Evolutionary conservation across 2,113 vertebrate genomes (phyloP), one percentile per base, ranked within the genome.

Genomic region (Todiramphus chloris): DNA sequence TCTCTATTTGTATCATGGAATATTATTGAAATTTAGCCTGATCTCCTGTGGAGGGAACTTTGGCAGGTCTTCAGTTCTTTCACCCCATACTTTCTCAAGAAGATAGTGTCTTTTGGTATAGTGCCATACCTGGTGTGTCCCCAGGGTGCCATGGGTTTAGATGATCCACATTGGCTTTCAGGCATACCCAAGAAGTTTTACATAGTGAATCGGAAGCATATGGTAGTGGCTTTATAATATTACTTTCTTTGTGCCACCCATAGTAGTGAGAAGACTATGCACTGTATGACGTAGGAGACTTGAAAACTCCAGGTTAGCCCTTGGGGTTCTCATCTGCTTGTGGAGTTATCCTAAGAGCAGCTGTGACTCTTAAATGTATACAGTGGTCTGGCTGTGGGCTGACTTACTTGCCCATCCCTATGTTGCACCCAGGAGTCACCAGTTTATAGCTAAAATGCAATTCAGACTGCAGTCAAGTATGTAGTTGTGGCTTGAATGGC

Each of bases 371-470:
- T 60, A 39, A 79, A 74, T 11, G 15, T 39, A 6, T 1, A 12
- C 6, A 19, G 8, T 44, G 9, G 18, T 33, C 30, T 76, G 39
- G 13, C 19, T 13, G 53, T 80, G 44, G n/a, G 7, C 5, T 55
- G 56, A 33, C 31, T 46, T 25, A 18, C 30, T 43, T 20, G 23
- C 75, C 17, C 15, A 66, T 87, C 35, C 48, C 25, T 56, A 5
- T 4, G 0, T 37, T n/a, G 6, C 7, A 30, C 30, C 17, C 1
- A 6, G 1, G 1, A 39, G 18, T 37, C 23, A 21, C 7, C 2
- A 5, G 27, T 66, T 80, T 59, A 19, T 24, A 64, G 31, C 11
- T 11, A 21, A 19, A 46, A 1, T 3, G 1, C 37, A 37, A 25
- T n/a, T 56, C 13, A 9, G 31, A 35, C 30, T 35, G 31, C 31